These are phyloP conservation scores for Rhyacophila evoluta DNA, from an alignment of 2,888 invertebrate genomes.

Conservation along the genomic window DNA sequence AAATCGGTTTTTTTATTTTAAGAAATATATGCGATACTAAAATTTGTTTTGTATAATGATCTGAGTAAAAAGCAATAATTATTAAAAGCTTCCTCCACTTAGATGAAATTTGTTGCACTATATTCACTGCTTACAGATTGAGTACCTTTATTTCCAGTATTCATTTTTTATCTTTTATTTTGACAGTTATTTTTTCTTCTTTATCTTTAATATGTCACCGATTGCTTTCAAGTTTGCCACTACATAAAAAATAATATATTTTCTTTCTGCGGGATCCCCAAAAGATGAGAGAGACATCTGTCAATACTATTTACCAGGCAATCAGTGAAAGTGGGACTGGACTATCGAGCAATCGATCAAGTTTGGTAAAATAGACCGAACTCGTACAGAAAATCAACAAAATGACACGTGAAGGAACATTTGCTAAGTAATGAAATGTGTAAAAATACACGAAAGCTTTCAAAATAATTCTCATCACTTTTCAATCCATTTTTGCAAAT, in stretches of 20 bases:
- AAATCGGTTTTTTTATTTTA: too few species aligned
- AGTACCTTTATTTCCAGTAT: too few species aligned
- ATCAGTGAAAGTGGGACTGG: not conserved
- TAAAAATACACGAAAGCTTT: not conserved
- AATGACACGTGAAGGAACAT: not conserved
- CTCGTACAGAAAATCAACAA: not conserved
- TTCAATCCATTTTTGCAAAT: not conserved
- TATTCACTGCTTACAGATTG: too few species aligned
- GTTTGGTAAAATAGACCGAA: not conserved
- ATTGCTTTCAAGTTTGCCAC: constrained; percentile 3
- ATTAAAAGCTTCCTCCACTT: too few species aligned
- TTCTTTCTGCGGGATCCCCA: not conserved
- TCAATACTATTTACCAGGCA: constrained; percentile 17
- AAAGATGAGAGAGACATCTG: constrained; percentile 1
- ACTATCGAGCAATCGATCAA: not conserved
- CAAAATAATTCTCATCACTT: not conserved
- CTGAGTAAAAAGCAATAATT: too few species aligned
- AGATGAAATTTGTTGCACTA: too few species aligned
- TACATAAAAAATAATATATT: not conserved
- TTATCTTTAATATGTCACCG: constrained; percentile 5
- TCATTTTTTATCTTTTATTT: not conserved
- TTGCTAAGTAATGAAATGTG: constrained; percentile 12
- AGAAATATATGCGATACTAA: too few species aligned
- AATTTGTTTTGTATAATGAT: too few species aligned
- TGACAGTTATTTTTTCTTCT: not conserved